Base-by-base conservation (phyloP, 2,797 vertebrate genomes). In the Centropyge bicolor region DNA sequence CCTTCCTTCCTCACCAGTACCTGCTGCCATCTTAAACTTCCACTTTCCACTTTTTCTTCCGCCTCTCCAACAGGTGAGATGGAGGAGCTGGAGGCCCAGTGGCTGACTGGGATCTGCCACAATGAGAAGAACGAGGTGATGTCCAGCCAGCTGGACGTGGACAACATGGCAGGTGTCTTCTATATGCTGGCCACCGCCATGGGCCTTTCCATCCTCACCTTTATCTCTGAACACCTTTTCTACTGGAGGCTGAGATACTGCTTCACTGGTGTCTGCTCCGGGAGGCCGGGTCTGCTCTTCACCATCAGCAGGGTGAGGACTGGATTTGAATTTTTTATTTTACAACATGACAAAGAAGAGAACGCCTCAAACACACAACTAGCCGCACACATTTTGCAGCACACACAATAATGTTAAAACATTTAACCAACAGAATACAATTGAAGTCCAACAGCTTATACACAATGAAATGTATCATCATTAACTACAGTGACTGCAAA, bases 71-170 rank as follows among this genome's bases (percentile, higher is more conserved):
- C 78, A 99, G 98, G 98, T 84, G 98, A 99, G 93, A 99, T 99
- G 98, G 98, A 99, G 92, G 98, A 99, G 91, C 90, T 99, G 84
- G 98, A 99, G 93, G 96, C 97, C 0, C 95, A 97, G 92, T 99
- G 98, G 98, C 95, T 99, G 82, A 99, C 98, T 0, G 98, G 98
- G 16, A 99, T 99, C 94, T 99, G 98, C 85, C 98, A 99, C 94
- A 97, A 96, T 0, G 98, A 99, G 95, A 99, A 99, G 94, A 99
- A 99, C 0, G 98, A 99, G 93, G 98, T 99, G 77, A 99, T 99
- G 98, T 98, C 97, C 93, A 99, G 98, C 82, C 98, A 99, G 91
- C 94, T 99, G 95, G 98, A 99, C 77, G 94, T 99, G 1, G 98
- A 99, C 94, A 99, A 99, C 95, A 99, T 99, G 98, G 98, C 98